Evolutionary conservation across 2,113 vertebrate genomes (phyloP).

Genomic region (Crotalus horridus): DNA sequence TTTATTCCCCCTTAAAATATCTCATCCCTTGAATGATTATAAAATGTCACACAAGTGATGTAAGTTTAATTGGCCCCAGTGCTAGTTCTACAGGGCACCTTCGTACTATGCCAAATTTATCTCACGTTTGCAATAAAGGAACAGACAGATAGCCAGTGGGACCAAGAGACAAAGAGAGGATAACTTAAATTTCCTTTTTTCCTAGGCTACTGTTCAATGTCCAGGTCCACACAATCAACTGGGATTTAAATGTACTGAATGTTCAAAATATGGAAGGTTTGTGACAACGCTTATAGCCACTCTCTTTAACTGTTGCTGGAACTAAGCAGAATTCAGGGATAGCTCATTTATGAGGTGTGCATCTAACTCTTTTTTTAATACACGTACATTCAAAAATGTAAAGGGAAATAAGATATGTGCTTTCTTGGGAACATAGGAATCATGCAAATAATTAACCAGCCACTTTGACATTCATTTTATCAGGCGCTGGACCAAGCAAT

Average conservation of each 20-base stretch:
- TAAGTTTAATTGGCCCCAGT: conserved; percentile 55
- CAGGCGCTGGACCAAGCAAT: not conserved
- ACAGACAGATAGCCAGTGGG: conserved; percentile 3
- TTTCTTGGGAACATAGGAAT: not conserved
- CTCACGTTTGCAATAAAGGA: conserved; percentile 10
- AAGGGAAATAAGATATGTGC: not conserved
- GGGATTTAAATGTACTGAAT: not conserved
- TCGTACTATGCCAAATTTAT: conserved; percentile 37
- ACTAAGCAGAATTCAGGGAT: not conserved
- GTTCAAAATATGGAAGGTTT: not conserved
- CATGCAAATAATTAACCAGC: not conserved
- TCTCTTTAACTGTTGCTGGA: not conserved
- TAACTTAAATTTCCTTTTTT: not conserved
- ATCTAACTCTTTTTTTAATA: not conserved
- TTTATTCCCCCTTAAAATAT: conserved; percentile 58
- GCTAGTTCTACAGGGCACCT: not conserved
- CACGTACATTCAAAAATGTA: not conserved
- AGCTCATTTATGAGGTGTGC: not conserved
- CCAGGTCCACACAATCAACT: not conserved
- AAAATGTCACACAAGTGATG: conserved; percentile 58
- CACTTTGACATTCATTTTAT: not conserved
- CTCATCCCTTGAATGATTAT: conserved; percentile 56
- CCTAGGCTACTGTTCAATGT: not conserved
- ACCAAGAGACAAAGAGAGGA: not conserved
- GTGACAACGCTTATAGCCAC: not conserved